phyloP scores from a whole-genome alignment of 1,140 invertebrate species.

The Conus ventricosus region DNA sequence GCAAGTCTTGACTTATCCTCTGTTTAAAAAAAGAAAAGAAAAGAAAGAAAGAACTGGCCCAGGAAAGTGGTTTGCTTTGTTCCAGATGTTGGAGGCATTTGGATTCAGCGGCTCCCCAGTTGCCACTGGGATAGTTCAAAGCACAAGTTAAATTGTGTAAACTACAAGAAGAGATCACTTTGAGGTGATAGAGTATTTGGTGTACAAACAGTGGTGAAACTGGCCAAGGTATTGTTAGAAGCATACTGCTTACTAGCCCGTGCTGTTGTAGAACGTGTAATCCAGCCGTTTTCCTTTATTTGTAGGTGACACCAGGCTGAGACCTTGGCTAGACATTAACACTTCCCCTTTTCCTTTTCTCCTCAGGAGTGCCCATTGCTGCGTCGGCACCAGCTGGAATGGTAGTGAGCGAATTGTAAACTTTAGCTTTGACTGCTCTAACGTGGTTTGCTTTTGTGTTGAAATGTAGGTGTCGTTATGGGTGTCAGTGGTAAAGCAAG shows the following conservation, averaged over 20 bases:
- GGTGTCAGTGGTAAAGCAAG: conserved; percentile 34
- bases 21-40: no score
- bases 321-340: background rate
- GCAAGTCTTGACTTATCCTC: no score
- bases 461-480: conserved; percentile 37
- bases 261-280: background rate
- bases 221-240: background rate
- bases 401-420: background rate
- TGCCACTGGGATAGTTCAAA: background rate
- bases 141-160: no score
- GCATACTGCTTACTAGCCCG: no score
- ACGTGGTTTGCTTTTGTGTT: conserved; percentile 31
- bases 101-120: background rate
- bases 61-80: background rate
- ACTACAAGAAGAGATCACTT: no score
- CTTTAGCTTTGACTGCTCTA: background rate
- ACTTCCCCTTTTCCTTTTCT: conserved; percentile 24
- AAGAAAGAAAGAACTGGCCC: no score
- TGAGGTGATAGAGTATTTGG: no score
- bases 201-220: background rate
- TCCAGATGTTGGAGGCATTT: background rate
- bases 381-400: background rate
- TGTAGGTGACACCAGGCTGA: background rate
- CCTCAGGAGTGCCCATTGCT: conserved; percentile 10
- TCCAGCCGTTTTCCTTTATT: background rate